These are phyloP conservation scores for Microchrysa polita DNA, from an alignment of 2,888 invertebrate genomes.

Conservation along the genomic window DNA sequence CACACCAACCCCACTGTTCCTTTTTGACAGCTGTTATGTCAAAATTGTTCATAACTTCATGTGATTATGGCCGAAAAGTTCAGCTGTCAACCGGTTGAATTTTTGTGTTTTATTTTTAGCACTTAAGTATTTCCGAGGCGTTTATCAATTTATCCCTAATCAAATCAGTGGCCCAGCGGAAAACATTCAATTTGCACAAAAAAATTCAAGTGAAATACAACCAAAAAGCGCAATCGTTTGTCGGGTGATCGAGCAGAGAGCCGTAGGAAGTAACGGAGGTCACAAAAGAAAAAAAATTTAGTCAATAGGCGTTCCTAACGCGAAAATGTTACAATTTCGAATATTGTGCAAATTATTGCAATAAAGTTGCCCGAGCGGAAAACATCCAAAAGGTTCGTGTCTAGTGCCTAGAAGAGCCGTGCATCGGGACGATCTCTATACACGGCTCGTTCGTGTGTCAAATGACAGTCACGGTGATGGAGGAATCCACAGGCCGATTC, in stretches of 20 bases:
- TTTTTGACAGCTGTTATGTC: constrained; percentile 35
- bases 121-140: not conserved
- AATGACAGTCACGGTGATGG: constrained; percentile 51
- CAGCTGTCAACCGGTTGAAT: constrained; percentile 41
- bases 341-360: not conserved
- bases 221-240: not conserved
- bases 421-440: constrained; percentile 17
- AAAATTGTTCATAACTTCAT: constrained; percentile 38
- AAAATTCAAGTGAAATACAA: not conserved
- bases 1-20: constrained; percentile 31
- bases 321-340: constrained; percentile 3
- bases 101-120: constrained; percentile 44
- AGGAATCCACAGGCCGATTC: constrained; percentile 45
- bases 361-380: not conserved
- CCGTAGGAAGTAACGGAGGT: constrained; percentile 9
- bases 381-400: not conserved
- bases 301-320: constrained; percentile 7
- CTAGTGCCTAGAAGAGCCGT: constrained; percentile 11
- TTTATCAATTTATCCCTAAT: not conserved
- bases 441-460: constrained; percentile 19
- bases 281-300: too few species aligned
- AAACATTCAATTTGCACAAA: not conserved
- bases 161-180: not conserved
- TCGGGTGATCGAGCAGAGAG: not conserved
- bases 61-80: constrained; percentile 41